Evolutionary conservation across 2,113 vertebrate species (phyloP), one percentile per base, ranked within the genome.

Genomic region (Conger conger): DNA sequence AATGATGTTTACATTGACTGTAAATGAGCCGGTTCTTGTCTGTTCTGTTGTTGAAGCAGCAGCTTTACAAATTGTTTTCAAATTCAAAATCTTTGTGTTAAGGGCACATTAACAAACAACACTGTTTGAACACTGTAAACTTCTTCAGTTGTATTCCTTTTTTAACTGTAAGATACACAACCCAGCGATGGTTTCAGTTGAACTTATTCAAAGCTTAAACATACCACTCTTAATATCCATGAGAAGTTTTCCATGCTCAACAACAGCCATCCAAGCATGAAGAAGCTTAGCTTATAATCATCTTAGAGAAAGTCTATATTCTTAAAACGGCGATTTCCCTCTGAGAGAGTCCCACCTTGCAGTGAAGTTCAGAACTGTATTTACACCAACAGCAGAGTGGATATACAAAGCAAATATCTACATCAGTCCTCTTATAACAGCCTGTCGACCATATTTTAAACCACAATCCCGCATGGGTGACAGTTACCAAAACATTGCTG

Each of bases 401-500:
- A 35, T 45, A 17, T 4, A 50, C 73, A 83, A 36, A 77, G 30
- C 30, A 60, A 53, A 50, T 17, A 54, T 50, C 18, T 40, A 20
- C 17, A 63, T 50, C 35, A 33, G 16, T 73, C 79, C 79, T 73
- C 78, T 79, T 79, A 81, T 37, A 37, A 73, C 40, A 76, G 18
- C 35, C 33, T 38, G 4, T 57, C 45, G 33, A 18, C 37, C 38
- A 50, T 40, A 36, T 60, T 36, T 50, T 73, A 57, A 40, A 38
- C 23, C 36, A 40, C 36, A 73, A 15, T 79, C 33, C 36, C 27
- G 40, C 37, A 60, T 27, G 57, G 73, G 78, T 42, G 42, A 35
- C 76, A 18, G 82, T 78, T n/a, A 37, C 76, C 73, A 79, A 84
- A 63, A 79, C 53, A 83, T 30, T 83, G 81, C 36, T 50, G 76